Evolutionary conservation across 2,888 invertebrate genomes (phyloP).

Genomic region (Drosophila mercatorum): DNA sequence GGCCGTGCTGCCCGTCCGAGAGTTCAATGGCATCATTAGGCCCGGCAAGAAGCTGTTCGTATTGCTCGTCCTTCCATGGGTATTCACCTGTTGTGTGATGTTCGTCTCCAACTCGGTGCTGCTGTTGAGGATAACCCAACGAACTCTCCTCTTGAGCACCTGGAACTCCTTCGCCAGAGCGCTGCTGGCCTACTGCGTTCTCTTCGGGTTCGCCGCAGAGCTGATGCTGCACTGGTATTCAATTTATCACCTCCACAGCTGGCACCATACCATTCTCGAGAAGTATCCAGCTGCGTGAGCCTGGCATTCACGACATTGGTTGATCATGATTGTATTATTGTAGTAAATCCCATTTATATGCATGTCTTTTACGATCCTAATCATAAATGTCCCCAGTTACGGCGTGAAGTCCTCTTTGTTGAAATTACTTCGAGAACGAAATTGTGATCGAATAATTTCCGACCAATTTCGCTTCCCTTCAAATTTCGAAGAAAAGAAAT

Average conservation of each 20-base stretch:
- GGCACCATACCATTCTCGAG: neutral
- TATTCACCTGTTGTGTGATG: slow-evolving; percentile 11
- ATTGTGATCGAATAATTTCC: too few relatives aligned
- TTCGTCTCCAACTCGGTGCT: slow-evolving; percentile 8
- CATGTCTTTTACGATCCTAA: neutral
- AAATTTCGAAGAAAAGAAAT: too few relatives aligned
- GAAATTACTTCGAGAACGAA: neutral
- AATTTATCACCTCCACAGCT: slow-evolving; percentile 1
- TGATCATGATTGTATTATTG: neutral
- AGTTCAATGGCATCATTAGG: neutral
- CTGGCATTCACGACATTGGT: neutral
- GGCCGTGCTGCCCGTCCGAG: slow-evolving; percentile 1
- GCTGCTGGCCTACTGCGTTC: neutral
- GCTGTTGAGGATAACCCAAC: neutral
- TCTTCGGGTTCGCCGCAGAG: slow-evolving; percentile 6
- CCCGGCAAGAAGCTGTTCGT: slow-evolving; percentile 5
- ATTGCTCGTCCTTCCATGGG: slow-evolving; percentile 7
- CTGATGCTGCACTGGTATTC: slow-evolving; percentile 12
- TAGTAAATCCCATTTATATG: neutral
- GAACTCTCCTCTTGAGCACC: neutral
- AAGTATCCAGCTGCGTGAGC: neutral
- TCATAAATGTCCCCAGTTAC: neutral
- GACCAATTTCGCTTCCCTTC: too few relatives aligned
- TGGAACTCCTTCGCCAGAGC: slow-evolving; percentile 8
- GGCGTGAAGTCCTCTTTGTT: neutral